phyloP scores from a whole-genome alignment of 2,888 invertebrate genomes.

The Pyralis farinalis region DNA sequence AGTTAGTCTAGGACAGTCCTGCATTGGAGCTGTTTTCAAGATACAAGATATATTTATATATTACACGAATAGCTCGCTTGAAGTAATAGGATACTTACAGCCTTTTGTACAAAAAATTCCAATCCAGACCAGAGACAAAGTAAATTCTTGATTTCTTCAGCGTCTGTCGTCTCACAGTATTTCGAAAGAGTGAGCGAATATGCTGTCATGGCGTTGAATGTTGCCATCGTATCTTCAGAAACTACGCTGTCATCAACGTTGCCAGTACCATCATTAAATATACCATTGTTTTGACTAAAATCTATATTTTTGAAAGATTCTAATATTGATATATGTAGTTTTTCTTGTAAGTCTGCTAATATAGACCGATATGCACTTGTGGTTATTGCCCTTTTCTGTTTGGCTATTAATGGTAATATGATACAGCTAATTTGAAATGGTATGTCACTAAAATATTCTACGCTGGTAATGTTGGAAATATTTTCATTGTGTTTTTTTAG shows the following conservation, averaged over 20 bases:
- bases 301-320: conserved; percentile 58
- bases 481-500: conserved; percentile 41
- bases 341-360: conserved; percentile 64
- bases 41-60: no score
- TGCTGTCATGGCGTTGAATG: conserved; percentile 64
- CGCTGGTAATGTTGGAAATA: conserved; percentile 23
- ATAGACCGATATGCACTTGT: conserved; percentile 57
- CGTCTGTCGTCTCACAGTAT: conserved; percentile 59
- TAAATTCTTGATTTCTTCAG: conserved; percentile 52
- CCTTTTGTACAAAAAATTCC: conserved; percentile 56
- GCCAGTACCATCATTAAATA: conserved; percentile 25
- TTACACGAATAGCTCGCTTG: no score
- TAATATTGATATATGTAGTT: conserved; percentile 52
- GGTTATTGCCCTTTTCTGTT: conserved; percentile 61
- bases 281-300: conserved; percentile 38
- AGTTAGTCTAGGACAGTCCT: no score
- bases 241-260: conserved; percentile 51
- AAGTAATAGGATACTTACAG: conserved; percentile 55
- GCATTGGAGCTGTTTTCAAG: no score
- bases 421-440: conserved; percentile 65
- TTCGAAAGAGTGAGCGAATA: conserved; percentile 61
- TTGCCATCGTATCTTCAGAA: conserved; percentile 45
- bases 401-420: conserved; percentile 60
- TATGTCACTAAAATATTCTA: conserved; percentile 55
- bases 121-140: conserved; percentile 58